Evolutionary conservation across 2,113 vertebrate genomes (phyloP), one percentile per base, ranked within the genome.

Genomic region (Phyllostomus hastatus): DNA sequence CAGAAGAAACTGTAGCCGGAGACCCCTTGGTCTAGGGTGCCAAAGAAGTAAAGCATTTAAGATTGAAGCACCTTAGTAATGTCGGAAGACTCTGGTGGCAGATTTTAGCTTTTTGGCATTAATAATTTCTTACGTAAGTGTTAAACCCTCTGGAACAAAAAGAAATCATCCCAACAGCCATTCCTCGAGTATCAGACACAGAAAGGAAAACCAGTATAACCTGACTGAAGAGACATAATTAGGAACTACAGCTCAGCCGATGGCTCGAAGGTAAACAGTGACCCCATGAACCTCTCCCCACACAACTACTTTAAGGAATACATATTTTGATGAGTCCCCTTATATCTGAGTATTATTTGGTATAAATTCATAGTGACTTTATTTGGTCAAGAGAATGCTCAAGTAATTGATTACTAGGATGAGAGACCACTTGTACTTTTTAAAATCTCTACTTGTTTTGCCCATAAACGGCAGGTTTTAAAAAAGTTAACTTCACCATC

Each of bases 391-490:
- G 2, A 89, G 17, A 54, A 89, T 33, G 22, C 28, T 67, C 54
- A 85, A 57, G 22, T 75, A 86, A 86, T 9, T 79, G 26, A 85
- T 92, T 31, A 85, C 3, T 31, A 92, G 31, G 31, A 92, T 84
- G 33, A 46, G 9, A 89, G 80, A 89, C 75, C 41, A 94, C 11
- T 84, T 67, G 7, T 9, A 41, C 43, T 61, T 85, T 83, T 82
- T 28, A 82, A 82, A 95, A 61, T 70, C 11, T 84, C 85, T 72
- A 85, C 7, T 67, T 90, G 70, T 31, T 94, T 33, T 96, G n/a
- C 35, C 50, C 14, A 81, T 38, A 7, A 96, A 88, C 2, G 88
- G 15, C 4, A 70, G 4, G 4, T 81, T n/a, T 20, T 20, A 41
- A 80, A 89, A 78, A 87, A 57, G 31, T 22, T 79, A 87, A 41